These are phyloP conservation scores for Cryptosula pallasiana DNA, from an alignment of 2,888 invertebrate species.

Conservation along the genomic window DNA sequence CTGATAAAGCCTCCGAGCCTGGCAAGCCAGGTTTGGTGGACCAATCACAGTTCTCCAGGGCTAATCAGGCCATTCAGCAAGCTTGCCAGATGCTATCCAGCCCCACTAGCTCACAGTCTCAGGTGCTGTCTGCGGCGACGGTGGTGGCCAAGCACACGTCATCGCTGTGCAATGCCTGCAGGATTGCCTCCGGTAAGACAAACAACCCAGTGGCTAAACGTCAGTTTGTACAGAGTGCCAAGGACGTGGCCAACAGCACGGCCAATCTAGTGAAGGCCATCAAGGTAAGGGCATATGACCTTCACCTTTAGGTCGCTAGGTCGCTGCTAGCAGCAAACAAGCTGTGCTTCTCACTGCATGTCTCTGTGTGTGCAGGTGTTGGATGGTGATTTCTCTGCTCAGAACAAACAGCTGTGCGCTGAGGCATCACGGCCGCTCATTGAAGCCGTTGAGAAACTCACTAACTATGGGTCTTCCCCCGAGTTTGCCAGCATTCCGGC, in stretches of 20 bases:
- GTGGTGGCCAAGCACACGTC: slow-evolving; percentile 93
- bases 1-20: slow-evolving; percentile 81
- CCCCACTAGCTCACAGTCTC: slow-evolving; percentile 47
- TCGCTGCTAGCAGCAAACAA: no score
- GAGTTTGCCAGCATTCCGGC: slow-evolving; percentile 91
- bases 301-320: no score
- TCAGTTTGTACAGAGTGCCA: slow-evolving; percentile 94
- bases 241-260: slow-evolving; percentile 93
- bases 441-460: slow-evolving; percentile 84
- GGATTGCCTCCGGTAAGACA: slow-evolving; percentile 84
- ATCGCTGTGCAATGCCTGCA: slow-evolving; percentile 88
- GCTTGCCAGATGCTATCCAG: slow-evolving; percentile 64
- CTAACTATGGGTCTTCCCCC: slow-evolving; percentile 85
- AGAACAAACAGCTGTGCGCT: slow-evolving; percentile 52
- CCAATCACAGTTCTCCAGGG: slow-evolving; percentile 59
- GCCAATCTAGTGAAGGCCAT: slow-evolving; percentile 90
- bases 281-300: no score
- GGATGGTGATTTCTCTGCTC: slow-evolving; percentile 76
- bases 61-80: slow-evolving; percentile 80
- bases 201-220: slow-evolving; percentile 85
- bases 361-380: slow-evolving; percentile 55
- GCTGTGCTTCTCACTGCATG: no score
- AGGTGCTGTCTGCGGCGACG: slow-evolving; percentile 81
- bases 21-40: slow-evolving; percentile 62
- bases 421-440: slow-evolving; percentile 76